Evolutionary conservation across 2,888 invertebrate genomes (phyloP), one percentile per base, ranked within the genome.

Genomic region (Galerucella nymphaeae): DNA sequence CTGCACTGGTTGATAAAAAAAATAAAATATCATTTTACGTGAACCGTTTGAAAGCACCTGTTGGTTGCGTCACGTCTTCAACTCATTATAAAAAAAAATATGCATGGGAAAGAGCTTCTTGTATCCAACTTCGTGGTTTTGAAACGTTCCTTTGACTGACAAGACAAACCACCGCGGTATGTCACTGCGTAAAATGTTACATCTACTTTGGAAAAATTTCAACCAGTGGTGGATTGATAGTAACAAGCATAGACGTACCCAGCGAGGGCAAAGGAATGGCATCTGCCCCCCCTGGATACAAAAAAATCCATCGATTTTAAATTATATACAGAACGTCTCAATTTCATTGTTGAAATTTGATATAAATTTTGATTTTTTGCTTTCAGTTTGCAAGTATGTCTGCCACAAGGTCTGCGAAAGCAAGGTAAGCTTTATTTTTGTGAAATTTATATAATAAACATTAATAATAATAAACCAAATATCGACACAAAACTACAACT

Each of bases 351-450:
- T 23, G 23, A 4, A 23, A 1, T 23, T 23, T 23, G 23, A 4
- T 45, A 13, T 45, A 45, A 45, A 45, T 45, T 45, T 45, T 14
- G 14, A 45, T 45, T 79, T 84, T 83, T 85, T 88, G 89, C 87
- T 92, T 93, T 83, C 92, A 93, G 93, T 93, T 78, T 94, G 94
- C 90, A 93, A 93, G 89, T 93, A 93, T 88, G 91, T 93, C 83
- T 94, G 93, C 85, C 94, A 94, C 87, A 90, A 92, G 85, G 88
- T 91, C 76, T 94, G 94, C 88, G 93, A 93, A 86, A 91, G 90
- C 84, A 93, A 93, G 92, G 93, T 93, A 88, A 88, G 91, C 82
- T 53, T 42, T 18, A 30, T 13, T n/a, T n/a, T 50, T 14, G 2
- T 14, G 16, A 50, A 50, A 45, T 45, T 45, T 13, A 30, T 6